Evolutionary conservation across 2,888 invertebrate species (phyloP), one percentile per base, ranked within the genome.

Genomic region (Brenthis ino): DNA sequence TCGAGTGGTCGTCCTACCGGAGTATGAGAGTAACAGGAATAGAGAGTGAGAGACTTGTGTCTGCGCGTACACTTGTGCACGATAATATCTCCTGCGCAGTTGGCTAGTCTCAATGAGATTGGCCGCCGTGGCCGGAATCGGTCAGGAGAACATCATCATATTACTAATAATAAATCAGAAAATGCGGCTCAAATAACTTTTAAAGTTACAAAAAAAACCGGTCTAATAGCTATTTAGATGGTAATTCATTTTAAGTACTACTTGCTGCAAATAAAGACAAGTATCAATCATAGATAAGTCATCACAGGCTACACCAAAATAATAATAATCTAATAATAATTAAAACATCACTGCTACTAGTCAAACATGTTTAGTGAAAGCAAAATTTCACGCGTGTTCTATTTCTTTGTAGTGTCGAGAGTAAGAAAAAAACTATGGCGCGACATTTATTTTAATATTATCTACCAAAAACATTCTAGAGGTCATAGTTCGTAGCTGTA

Each of bases 331-430:
- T 77, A 70, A 78, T 89, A 85, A 90, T 89, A 85, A 90, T 89
- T 87, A 89, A 82, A 80, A 78, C 80, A 78, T 77, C 37, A 43
- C 37, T 28, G 28, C 5, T 43, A 43, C 82, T 76, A 80, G 80
- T 77, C 81, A 82, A 84, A 85, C 84, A 78, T 80, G 85, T 75
- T 82, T 80, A 90, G 91, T 90, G 91, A 91, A 92, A 91, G 91
- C 78, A 71, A 77, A 81, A 82, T 86, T 87, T 85, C 85, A 87
- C 85, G 83, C 82, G 76, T 84, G 86, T 74, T 82, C 86, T 79
- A 85, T 86, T 85, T 71, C 65, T 57, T 68, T 50, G 54, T 56
- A 72, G 66, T 56, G 37, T 43, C 37, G 60, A 70, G 72, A 63
- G 67, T 64, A 55, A 65, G 50, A 50, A 67, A 50, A 20, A 57